Evolutionary conservation across 2,888 invertebrate species (phyloP).

Genomic region (Troilus luridus): DNA sequence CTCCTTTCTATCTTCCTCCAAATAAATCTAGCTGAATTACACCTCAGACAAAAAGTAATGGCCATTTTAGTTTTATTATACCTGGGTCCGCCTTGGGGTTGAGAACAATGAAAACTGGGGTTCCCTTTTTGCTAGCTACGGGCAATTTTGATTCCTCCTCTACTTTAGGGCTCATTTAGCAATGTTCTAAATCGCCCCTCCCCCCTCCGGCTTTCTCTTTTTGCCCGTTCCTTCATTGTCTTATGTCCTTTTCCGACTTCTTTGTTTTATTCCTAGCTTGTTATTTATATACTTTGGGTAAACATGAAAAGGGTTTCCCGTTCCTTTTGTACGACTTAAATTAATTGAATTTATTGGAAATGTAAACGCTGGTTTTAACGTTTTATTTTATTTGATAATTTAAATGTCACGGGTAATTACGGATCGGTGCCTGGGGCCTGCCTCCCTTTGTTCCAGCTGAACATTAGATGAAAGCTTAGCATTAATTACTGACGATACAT

Average conservation of each 20-base stretch:
- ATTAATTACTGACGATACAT: no score
- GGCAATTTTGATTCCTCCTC: conserved; percentile 42
- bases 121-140: conserved; percentile 44
- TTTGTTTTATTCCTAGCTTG: background rate
- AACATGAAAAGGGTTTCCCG: background rate
- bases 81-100: background rate
- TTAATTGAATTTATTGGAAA: background rate
- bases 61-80: conserved; percentile 42
- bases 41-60: conserved; percentile 42
- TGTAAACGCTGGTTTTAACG: no score
- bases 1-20: background rate
- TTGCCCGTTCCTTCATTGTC: conserved; percentile 11
- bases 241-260: conserved; percentile 4
- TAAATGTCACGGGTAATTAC: no score
- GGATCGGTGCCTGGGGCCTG: no score
- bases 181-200: conserved; percentile 20
- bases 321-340: background rate
- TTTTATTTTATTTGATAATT: no score
- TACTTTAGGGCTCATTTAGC: conserved; percentile 49
- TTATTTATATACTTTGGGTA: conserved; percentile 1
- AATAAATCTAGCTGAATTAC: conserved; percentile 15
- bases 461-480: no score
- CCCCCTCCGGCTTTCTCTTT: background rate
- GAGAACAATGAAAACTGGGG: conserved; percentile 30
- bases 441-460: no score